Conservation (phyloP, 2,797 vertebrate species). For the Scyliorhinus canicula region DNA sequence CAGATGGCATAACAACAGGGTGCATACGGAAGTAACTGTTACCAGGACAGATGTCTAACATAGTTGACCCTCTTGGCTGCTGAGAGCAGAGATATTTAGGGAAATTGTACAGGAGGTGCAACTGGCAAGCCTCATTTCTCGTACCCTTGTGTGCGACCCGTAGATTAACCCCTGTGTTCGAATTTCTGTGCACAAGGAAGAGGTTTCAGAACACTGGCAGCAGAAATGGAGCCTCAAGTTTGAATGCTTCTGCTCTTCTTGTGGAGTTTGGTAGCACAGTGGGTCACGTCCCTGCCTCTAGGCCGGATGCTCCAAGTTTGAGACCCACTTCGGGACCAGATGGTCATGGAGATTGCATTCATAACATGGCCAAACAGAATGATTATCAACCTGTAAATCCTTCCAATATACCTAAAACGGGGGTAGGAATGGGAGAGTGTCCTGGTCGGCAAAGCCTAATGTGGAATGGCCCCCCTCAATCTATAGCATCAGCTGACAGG, state of each 20-base stretch:
- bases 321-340: too few species aligned
- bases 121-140: neutral
- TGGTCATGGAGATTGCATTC: too few species aligned
- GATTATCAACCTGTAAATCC: too few species aligned
- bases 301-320: too few species aligned
- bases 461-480: too few species aligned
- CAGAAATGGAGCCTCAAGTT: neutral
- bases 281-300: too few species aligned
- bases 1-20: conserved; percentile 23
- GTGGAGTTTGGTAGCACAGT: too few species aligned
- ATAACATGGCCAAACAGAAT: too few species aligned
- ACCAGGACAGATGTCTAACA: neutral
- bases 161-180: neutral
- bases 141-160: neutral
- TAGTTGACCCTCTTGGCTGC: neutral
- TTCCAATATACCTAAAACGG: too few species aligned
- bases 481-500: too few species aligned
- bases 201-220: neutral
- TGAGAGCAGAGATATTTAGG: neutral
- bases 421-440: too few species aligned
- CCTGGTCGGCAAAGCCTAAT: too few species aligned
- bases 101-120: neutral
- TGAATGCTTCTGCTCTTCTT: neutral
- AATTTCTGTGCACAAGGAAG: neutral
- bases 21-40: neutral